phyloP scores from a whole-genome alignment of 2,113 vertebrate genomes.

The Sylvia atricapilla region DNA sequence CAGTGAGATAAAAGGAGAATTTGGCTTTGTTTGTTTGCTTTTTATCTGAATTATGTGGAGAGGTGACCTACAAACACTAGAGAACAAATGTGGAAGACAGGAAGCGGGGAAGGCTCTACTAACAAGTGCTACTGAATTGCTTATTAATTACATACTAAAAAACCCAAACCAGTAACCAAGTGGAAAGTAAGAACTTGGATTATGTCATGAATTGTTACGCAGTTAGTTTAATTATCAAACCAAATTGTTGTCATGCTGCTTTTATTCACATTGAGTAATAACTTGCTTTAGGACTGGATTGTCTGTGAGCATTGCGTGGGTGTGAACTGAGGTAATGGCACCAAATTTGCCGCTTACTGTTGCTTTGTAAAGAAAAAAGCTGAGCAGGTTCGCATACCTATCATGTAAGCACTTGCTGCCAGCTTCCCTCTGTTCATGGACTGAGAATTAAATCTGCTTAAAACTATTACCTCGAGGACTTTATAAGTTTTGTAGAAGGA shows the following conservation, averaged over 20 bases:
- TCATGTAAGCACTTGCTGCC: slow-evolving; percentile 71
- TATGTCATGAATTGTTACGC: not conserved
- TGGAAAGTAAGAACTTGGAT: not conserved
- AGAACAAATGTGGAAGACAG: not conserved
- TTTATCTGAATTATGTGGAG: not conserved
- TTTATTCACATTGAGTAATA: not conserved
- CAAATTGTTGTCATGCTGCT: not conserved
- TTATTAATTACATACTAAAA: not conserved
- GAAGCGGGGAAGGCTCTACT: not conserved
- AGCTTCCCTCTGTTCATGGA: slow-evolving; percentile 41
- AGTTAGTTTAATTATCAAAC: slow-evolving; percentile 27
- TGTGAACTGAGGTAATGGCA: slow-evolving; percentile 41
- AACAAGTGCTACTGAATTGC: not conserved
- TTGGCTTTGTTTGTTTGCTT: not conserved
- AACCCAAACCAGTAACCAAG: not conserved
- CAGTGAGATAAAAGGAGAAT: not conserved
- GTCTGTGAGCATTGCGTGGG: not conserved
- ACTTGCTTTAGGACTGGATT: slow-evolving; percentile 35
- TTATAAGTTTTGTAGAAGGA: slow-evolving; percentile 19
- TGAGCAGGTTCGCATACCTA: slow-evolving; percentile 58
- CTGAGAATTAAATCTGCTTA: slow-evolving; percentile 62
- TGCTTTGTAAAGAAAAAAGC: slow-evolving; percentile 4
- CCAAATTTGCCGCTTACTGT: slow-evolving; percentile 41
- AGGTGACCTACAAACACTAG: not conserved
- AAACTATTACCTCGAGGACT: slow-evolving; percentile 70